Conservation (phyloP, 1,140 invertebrate species). For the Papilio helenus region DNA sequence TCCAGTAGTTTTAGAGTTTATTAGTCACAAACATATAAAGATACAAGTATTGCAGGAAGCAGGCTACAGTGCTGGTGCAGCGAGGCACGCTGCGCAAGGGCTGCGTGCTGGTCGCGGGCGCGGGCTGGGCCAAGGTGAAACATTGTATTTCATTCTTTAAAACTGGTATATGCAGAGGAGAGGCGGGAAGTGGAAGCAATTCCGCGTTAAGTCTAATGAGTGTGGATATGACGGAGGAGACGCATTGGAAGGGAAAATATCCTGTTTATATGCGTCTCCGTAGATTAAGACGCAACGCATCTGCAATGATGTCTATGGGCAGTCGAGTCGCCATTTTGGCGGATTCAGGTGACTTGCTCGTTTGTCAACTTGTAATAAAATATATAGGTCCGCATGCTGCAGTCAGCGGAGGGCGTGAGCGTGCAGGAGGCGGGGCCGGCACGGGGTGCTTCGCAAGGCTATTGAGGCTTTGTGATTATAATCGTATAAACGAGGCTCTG, state of each 20-base stretch:
- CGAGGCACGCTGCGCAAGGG: conserved; percentile 95
- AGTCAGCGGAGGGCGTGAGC: conserved; percentile 89
- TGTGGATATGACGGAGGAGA: too few relatives aligned
- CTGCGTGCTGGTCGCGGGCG: conserved; percentile 91
- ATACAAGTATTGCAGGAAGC: conserved; percentile 87
- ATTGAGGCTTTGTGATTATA: too few relatives aligned
- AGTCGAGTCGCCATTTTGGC: background rate
- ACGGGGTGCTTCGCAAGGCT: conserved; percentile 90
- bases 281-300: too few relatives aligned
- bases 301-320: too few relatives aligned
- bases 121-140: conserved; percentile 88
- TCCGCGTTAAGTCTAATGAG: too few relatives aligned
- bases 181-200: too few relatives aligned
- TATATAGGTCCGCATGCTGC: conserved; percentile 89
- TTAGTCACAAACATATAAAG: background rate
- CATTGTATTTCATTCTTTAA: background rate
- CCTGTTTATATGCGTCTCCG: too few relatives aligned
- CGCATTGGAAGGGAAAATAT: too few relatives aligned
- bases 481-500: too few relatives aligned
- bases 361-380: background rate
- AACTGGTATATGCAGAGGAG: background rate
- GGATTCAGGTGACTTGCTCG: background rate
- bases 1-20: background rate
- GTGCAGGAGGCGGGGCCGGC: conserved; percentile 89
- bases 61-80: conserved; percentile 94